Evolutionary conservation across 2,888 invertebrate genomes (phyloP), one percentile per base, ranked within the genome.

Genomic region (Andrena bicolor): DNA sequence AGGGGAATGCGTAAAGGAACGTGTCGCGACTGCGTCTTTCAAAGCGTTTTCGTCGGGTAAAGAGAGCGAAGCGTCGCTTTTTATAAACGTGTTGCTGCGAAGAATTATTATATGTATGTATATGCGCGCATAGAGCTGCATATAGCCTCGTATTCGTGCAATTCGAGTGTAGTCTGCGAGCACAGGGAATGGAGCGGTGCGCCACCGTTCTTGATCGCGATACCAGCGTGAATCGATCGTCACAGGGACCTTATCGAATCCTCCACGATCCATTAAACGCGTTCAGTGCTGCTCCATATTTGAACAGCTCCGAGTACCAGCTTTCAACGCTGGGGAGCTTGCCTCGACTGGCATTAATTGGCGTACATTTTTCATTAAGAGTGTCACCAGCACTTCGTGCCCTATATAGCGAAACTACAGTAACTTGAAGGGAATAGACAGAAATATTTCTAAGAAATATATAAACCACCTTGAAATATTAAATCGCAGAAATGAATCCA

Each of bases 1-100:
- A 73, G 64, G 70, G 49, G 69, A 53, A 73, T 69, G 78, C 48
- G 68, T 69, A 60, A 51, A 76, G 28, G 58, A 79, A 74, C 64
- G 80, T 53, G 53, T 85, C 75, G 82, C 80, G 78, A 84, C 70
- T 87, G 76, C 85, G 85, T 85, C 85, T 87, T 87, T 87, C 85
- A 87, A 76, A 78, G 74, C 79, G 80, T 76, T 70, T 63, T 84
- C 77, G 77, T 83, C 63, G 75, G 51, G 16, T 49, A 82, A 71
- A 26, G 58, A 68, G 64, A 75, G 78, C 82, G 75, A 79, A 78
- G 64, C 78, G 83, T 85, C 81, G 80, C 83, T 79, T 83, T 82
- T 82, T 82, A 71, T 81, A 83, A 41, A 81, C 71, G 73, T 77
- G 79, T 80, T 77, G 75, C 68, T 71, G 61, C 76, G 72, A 68